These are phyloP conservation scores for Myodes glareolus DNA, from an alignment of 2,113 vertebrate species.

Conservation along the genomic window DNA sequence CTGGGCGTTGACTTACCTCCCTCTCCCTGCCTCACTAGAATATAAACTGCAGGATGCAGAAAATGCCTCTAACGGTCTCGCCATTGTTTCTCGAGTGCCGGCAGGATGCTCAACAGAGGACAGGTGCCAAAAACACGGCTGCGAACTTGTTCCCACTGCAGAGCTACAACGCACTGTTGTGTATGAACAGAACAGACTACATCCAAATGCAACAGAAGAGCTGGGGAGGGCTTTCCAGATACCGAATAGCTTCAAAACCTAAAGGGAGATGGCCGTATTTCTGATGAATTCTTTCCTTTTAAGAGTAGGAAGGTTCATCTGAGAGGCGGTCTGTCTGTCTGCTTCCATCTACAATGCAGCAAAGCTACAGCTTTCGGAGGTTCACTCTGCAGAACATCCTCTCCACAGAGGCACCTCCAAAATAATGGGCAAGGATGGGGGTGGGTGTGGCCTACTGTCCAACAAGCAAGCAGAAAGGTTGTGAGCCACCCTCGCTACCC, in stretches of 20 bases:
- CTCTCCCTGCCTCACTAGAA: neutral
- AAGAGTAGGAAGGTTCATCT: neutral
- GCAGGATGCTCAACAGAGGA: fast-evolving
- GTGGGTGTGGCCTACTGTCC: fast-evolving
- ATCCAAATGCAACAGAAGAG: neutral
- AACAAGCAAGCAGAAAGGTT: neutral
- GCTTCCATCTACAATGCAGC: neutral
- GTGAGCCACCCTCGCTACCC: fast-evolving
- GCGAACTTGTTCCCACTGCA: neutral
- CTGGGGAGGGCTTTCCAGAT: neutral
- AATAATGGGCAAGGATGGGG: neutral
- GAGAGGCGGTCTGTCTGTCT: neutral
- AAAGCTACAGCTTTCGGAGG: fast-evolving
- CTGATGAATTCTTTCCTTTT: neutral
- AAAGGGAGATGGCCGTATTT: fast-evolving
- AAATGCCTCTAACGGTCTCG: fast-evolving
- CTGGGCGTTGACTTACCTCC: fast-evolving
- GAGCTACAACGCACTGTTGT: neutral
- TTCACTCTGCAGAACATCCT: fast-evolving
- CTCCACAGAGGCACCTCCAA: neutral
- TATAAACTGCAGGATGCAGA: neutral
- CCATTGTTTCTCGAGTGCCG: neutral
- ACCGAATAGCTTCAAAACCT: neutral
- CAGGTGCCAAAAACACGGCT: neutral
- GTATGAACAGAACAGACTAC: neutral